Evolutionary conservation across 2,797 vertebrate species (phyloP).

Genomic region (Schizopygopsis pylzovi): DNA sequence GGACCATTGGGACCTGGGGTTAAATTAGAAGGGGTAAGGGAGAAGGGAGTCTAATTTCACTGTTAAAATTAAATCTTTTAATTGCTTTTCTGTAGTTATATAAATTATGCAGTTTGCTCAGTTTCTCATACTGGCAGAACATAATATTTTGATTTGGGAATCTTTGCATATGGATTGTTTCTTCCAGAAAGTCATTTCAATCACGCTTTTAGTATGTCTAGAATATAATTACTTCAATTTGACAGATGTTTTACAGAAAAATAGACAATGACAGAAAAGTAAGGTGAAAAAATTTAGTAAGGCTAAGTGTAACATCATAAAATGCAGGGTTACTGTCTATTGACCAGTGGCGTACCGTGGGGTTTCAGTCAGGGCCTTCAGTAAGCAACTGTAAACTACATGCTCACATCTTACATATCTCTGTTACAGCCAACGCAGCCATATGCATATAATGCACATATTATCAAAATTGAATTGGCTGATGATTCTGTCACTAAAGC

Average conservation of each 20-base stretch:
- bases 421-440: too few species aligned
- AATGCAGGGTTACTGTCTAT: neutral
- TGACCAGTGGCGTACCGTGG: neutral
- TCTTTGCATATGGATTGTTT: slow-evolving; percentile 6
- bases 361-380: too few species aligned
- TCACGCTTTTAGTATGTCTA: neutral
- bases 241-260: neutral
- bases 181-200: neutral
- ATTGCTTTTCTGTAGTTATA: slow-evolving; percentile 66
- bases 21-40: slow-evolving; percentile 53
- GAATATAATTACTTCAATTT: neutral
- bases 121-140: slow-evolving; percentile 11
- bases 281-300: neutral
- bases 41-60: slow-evolving; percentile 75
- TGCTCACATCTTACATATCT: too few species aligned
- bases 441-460: too few species aligned
- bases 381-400: too few species aligned
- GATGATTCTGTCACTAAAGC: too few species aligned
- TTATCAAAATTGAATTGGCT: too few species aligned
- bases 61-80: slow-evolving; percentile 75
- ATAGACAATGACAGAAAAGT: neutral
- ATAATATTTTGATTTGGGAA: slow-evolving; percentile 13
- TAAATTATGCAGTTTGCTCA: slow-evolving; percentile 39
- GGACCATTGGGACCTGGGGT: slow-evolving; percentile 69
- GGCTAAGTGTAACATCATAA: neutral